A percentile compares a stretch with the other conserved stretches of the same genome.
phyloP scores from a whole-genome alignment of 2,797 vertebrate species.

The Scleropages formosus region DNA sequence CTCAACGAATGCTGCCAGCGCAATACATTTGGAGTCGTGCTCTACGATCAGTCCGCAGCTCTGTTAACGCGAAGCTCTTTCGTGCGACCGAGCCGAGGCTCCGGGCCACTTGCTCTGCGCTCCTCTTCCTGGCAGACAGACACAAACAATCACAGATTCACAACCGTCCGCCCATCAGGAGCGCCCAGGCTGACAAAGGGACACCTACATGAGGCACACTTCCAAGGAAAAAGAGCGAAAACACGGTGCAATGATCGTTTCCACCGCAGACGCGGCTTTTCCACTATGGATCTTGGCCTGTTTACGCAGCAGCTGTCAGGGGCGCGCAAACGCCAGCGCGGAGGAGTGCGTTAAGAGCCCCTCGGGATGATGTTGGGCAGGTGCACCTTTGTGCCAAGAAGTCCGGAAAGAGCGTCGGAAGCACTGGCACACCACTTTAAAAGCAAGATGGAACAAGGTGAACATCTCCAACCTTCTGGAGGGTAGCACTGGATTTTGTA shows the following conservation, averaged over 20 bases:
- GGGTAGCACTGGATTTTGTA: background rate
- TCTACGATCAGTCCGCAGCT: too few species aligned
- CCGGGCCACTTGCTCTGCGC: background rate
- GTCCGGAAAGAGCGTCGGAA: background rate
- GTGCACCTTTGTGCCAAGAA: background rate
- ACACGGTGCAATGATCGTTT: too few species aligned
- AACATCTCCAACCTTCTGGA: background rate
- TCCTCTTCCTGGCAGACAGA: background rate
- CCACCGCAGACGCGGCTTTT: background rate
- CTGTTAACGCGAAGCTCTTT: too few species aligned
- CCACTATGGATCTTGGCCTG: background rate
- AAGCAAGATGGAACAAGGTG: background rate
- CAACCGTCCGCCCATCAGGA: too few species aligned
- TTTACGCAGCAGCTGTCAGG: background rate
- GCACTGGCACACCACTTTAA: background rate
- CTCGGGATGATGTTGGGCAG: background rate
- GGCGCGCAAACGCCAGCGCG: conserved; percentile 6
- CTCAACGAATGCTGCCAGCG: too few species aligned
- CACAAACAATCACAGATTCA: background rate
- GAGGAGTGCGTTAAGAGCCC: background rate
- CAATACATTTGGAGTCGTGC: too few species aligned
- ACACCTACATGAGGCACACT: background rate
- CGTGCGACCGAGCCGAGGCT: background rate
- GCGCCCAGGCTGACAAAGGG: background rate
- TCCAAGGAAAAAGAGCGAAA: background rate